phyloP scores from a whole-genome alignment of 2,797 vertebrate genomes.

The Glossophaga mutica region DNA sequence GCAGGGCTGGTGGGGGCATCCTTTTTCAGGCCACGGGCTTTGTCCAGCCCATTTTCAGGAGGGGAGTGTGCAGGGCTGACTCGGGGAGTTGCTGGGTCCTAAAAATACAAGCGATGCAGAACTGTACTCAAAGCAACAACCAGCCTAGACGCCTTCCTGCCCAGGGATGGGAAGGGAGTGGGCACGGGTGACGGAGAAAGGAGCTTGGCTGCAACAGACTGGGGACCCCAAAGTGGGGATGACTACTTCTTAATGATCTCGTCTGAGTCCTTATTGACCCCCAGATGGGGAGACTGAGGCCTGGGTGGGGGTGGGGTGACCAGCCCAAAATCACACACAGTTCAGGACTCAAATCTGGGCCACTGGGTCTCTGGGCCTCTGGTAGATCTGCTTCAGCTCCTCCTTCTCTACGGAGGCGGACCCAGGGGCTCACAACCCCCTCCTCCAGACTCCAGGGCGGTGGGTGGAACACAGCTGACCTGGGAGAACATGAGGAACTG shows the following conservation, averaged over 20 bases:
- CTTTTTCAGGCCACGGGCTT: constrained; percentile 91
- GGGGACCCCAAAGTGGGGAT: neutral
- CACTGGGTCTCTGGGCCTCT: neutral
- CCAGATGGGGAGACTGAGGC: neutral
- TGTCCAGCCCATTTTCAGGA: constrained; percentile 95
- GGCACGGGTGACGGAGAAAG: rapidly evolving
- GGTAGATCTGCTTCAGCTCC: neutral
- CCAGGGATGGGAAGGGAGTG: neutral
- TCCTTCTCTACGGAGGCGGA: neutral
- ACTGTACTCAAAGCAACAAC: neutral
- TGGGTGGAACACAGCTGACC: neutral
- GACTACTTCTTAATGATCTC: neutral
- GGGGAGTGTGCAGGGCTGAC: constrained; percentile 95
- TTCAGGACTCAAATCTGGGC: neutral
- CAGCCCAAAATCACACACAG: neutral
- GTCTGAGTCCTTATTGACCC: neutral
- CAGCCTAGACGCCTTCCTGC: neutral
- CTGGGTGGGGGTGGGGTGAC: neutral
- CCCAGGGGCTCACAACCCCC: neutral
- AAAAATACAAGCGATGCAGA: neutral
- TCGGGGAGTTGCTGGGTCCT: constrained; percentile 94
- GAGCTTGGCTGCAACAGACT: neutral
- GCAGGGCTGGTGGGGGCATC: constrained; percentile 95
- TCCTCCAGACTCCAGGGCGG: neutral
- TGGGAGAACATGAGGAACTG: rapidly evolving